A percentile compares a stretch with the other conserved stretches of the same genome.
These are phyloP conservation scores for Nautilus pompilius DNA, from an alignment of 1,140 invertebrate species.

Conservation along the genomic window DNA sequence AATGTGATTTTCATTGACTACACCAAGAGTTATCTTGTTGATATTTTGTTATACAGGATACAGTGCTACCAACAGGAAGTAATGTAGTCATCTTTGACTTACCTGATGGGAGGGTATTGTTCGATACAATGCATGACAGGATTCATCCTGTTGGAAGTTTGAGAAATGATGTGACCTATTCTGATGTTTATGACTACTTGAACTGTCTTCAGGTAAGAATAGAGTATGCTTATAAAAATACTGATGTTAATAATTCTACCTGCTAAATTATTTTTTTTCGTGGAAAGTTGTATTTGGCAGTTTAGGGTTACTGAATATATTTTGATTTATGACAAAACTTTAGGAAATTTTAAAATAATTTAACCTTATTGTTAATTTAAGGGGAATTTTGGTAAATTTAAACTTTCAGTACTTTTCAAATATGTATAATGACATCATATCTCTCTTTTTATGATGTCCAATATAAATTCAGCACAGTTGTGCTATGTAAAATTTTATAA, in stretches of 20 bases:
- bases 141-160: constrained; percentile 57
- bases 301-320: not conserved
- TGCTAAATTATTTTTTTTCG: not conserved
- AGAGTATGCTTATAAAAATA: too few relatives aligned
- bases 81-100: constrained; percentile 57
- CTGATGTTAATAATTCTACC: not conserved
- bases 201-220: constrained; percentile 57
- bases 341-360: too few relatives aligned
- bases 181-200: constrained; percentile 57
- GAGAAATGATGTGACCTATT: constrained; percentile 54
- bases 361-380: too few relatives aligned
- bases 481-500: too few relatives aligned
- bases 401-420: too few relatives aligned
- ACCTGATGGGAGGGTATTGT: constrained; percentile 57
- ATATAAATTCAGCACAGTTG: too few relatives aligned
- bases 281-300: not conserved
- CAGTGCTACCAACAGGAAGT: constrained; percentile 52
- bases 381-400: too few relatives aligned
- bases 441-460: too few relatives aligned
- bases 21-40: too few relatives aligned
- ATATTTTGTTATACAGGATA: constrained; percentile 31
- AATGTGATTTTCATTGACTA: too few relatives aligned
- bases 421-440: too few relatives aligned
- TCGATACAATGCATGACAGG: constrained; percentile 50
- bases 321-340: too few relatives aligned